Evolutionary conservation across 2,888 invertebrate species (phyloP).

Genomic region (Oxycera nigricornis): DNA sequence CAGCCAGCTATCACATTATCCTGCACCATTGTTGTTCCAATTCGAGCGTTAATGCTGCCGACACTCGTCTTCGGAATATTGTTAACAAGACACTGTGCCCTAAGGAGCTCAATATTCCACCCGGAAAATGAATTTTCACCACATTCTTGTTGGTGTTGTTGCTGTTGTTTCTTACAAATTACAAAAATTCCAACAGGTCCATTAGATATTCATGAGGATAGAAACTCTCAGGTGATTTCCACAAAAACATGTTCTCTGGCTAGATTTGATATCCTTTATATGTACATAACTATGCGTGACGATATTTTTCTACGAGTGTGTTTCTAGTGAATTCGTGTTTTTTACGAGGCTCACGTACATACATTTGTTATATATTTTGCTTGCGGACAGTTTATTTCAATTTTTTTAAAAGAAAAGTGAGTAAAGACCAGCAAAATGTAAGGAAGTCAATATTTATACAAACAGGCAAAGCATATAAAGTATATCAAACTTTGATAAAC

Average conservation of each 20-base stretch:
- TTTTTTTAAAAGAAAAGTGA: no score
- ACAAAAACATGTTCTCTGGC: slow-evolving; percentile 25
- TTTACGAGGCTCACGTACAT: no score
- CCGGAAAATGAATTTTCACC: slow-evolving; percentile 33
- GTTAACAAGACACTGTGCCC: slow-evolving; percentile 30
- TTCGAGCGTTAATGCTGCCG: neutral
- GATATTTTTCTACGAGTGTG: neutral
- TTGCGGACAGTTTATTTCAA: no score
- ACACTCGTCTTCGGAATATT: slow-evolving; percentile 13
- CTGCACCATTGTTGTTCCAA: neutral
- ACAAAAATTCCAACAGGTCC: slow-evolving; percentile 39
- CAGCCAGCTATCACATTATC: slow-evolving; percentile 28
- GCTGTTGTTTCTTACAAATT: slow-evolving; percentile 35
- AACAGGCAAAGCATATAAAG: no score
- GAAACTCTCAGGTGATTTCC: slow-evolving; percentile 37
- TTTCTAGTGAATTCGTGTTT: no score
- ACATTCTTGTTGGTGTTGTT: slow-evolving; percentile 17
- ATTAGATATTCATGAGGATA: slow-evolving; percentile 41
- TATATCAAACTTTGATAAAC: no score
- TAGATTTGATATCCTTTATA: slow-evolving; percentile 21
- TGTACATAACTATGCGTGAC: neutral
- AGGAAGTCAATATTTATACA: no score
- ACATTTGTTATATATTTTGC: no score
- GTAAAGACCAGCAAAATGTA: no score
- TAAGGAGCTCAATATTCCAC: slow-evolving; percentile 29